Evolutionary conservation across 2,888 invertebrate genomes (phyloP).

Genomic region (Schrankia costaestrigalis): DNA sequence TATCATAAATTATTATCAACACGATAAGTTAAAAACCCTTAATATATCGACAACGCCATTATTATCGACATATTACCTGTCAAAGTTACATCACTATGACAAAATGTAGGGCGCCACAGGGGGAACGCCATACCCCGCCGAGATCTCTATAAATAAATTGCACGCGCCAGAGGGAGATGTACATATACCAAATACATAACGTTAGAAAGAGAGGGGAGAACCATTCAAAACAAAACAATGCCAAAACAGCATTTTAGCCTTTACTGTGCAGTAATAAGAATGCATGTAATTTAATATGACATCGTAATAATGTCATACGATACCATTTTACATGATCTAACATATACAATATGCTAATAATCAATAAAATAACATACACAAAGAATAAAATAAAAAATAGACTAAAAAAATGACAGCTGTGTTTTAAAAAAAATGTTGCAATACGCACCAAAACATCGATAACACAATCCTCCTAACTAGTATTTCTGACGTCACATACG

Average conservation of each 20-base stretch:
- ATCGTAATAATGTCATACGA: constrained; percentile 24
- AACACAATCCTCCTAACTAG: constrained; percentile 26
- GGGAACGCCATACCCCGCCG: constrained; percentile 52
- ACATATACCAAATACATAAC: constrained; percentile 25
- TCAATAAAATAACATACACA: constrained; percentile 8
- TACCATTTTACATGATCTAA: constrained; percentile 20
- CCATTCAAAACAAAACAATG: constrained; percentile 33
- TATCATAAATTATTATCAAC: too few relatives aligned
- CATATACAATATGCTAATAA: constrained; percentile 12
- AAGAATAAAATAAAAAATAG: constrained; percentile 5
- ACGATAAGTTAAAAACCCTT: too few relatives aligned
- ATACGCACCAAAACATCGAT: constrained; percentile 17
- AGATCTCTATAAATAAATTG: constrained; percentile 64
- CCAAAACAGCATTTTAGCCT: constrained; percentile 37
- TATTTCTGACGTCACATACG: constrained; percentile 39
- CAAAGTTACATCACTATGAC: constrained; percentile 44
- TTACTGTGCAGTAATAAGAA: constrained; percentile 35
- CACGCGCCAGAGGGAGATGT: constrained; percentile 46
- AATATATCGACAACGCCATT: too few relatives aligned
- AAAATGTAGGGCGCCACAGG: constrained; percentile 65
- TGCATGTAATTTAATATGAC: constrained; percentile 19
- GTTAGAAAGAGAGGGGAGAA: constrained; percentile 48
- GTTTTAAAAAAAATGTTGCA: constrained; percentile 1
- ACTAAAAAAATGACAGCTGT: constrained; percentile 3
- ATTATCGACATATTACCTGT: constrained; percentile 27